Base-by-base conservation (phyloP, 1,140 invertebrate genomes). In the Apis florea region DNA sequence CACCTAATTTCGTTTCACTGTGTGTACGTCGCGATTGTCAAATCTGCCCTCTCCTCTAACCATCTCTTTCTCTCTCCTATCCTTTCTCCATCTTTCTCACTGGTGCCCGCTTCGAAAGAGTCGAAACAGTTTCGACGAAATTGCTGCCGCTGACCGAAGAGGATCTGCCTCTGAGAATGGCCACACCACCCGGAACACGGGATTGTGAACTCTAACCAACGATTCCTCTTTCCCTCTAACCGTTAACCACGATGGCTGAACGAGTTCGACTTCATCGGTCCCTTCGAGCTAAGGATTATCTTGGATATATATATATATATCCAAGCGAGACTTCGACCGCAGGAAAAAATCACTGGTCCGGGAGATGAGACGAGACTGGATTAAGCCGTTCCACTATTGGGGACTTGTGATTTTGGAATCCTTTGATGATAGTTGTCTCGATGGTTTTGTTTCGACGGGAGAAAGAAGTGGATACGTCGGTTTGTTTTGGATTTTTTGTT, bases 141-240 rank as follows among this genome's bases (percentile, higher is more conserved):
- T 87, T 86, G 82, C 82, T 47, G 78, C 59, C 74, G 85, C 73
- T 87, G 86, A 84, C 85, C 86, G 77, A 79, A 75, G 76, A 72
- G 78, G 61, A 87, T 80, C 73, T 84, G 76, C 76, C 53, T 73
- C 26, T 56, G n/a, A 59, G 49, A 71, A 86, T 66, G 58, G 71
- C 31, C 53, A 51, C 24, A 59, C 40, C 77, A 68, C 6, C 51
- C 21, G 53, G 59, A 83, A 75, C 51, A 54, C 63, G 58, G 76
- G 59, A 24, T 26, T 73, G 40, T 8, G 74, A 24, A 78, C 75
- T 79, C 51, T 58, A 85, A 53, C 31, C 71, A 19, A 58, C 61
- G 9, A 31, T 31, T 68, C 31, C 51, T 61, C 59, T 64, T 73
- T 49, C 47, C 31, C 51, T 8, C 21, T 63, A 47, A 72, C 49